Base-by-base conservation (phyloP, 1,140 invertebrate species). In the Gryon sp. region DNA sequence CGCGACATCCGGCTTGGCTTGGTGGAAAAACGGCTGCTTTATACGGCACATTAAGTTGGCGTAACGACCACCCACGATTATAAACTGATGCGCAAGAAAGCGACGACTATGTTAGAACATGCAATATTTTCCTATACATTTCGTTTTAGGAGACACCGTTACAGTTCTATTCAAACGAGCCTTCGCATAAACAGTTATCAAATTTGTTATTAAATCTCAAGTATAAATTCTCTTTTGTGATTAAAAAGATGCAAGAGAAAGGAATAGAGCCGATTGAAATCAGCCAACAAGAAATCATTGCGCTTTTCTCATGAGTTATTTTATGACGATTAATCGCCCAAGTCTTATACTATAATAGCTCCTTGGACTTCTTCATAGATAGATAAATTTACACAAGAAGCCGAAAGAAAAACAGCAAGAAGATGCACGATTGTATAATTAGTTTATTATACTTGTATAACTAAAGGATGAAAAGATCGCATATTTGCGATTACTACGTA, bases 41-140 rank as follows among this genome's bases (percentile, higher is more conserved):
- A 84, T 81, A 84, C 79, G 83, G 77, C 70, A 66, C 82, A 83
- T 86, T 85, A 79, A 82, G 55, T 77, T 55, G 66, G 76, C 68
- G 75, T 83, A 83, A 85, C 80, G 82, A 82, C 83, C 84, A 80
- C 69, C 78, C 81, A 79, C 83, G 81, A 86, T 86, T 85, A 83
- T 77, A 79, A 79, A 50, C 80, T 55, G 41, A 69, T 59, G 32
- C 55, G 55, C 53, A 20, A n/a, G n/a, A n/a, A n/a, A n/a, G n/a
- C 28, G 60, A 66, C 60, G 43, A 57, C 43, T 55, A 60, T 55
- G 70, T 72, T 50, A 63, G 7, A 81, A 74, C 63, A 28, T 55
- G 69, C 38, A 78, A 70, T 66, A 70, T 65, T 60, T 68, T 76
- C 38, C 66, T 52, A 60, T 72, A 55, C 66, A 65, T 77, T 68